Percentiles rank a stretch among this genome's conserved stretches.
Conservation (phyloP, 2,113 vertebrate genomes). For the Serinus canaria region DNA sequence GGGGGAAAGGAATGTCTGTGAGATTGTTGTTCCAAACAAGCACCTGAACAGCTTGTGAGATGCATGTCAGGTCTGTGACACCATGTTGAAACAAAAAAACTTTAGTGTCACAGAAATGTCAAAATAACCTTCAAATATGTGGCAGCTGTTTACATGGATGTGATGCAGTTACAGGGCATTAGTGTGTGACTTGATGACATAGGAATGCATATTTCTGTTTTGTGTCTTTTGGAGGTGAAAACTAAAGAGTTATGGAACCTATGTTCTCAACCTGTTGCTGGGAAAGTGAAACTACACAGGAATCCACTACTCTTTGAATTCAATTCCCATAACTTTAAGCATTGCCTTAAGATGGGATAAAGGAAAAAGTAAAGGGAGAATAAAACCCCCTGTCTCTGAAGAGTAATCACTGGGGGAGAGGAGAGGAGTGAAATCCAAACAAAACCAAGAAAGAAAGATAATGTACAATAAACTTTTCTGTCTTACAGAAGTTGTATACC, state of each 20-base stretch:
- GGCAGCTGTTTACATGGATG: neutral
- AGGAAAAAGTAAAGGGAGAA: neutral
- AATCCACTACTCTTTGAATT: neutral
- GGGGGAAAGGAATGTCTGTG: accelerated
- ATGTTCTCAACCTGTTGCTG: neutral
- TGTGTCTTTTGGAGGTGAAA: neutral
- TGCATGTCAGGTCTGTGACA: neutral
- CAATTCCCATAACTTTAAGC: neutral
- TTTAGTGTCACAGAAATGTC: neutral
- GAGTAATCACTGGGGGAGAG: neutral
- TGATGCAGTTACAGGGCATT: neutral
- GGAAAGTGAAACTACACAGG: neutral
- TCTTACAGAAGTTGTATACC: neutral
- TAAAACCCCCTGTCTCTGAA: neutral
- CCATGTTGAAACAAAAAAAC: neutral
- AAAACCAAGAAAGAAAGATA: neutral
- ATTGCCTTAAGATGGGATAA: neutral
- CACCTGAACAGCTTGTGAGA: neutral
- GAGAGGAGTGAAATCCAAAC: neutral
- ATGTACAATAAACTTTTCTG: neutral
- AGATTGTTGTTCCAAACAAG: neutral
- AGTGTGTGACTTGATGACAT: neutral
- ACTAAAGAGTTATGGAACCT: neutral
- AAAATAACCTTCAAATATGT: neutral
- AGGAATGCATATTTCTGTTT: neutral